Conservation (phyloP, 2,888 invertebrate species). For the Ferdinandea cuprea region DNA sequence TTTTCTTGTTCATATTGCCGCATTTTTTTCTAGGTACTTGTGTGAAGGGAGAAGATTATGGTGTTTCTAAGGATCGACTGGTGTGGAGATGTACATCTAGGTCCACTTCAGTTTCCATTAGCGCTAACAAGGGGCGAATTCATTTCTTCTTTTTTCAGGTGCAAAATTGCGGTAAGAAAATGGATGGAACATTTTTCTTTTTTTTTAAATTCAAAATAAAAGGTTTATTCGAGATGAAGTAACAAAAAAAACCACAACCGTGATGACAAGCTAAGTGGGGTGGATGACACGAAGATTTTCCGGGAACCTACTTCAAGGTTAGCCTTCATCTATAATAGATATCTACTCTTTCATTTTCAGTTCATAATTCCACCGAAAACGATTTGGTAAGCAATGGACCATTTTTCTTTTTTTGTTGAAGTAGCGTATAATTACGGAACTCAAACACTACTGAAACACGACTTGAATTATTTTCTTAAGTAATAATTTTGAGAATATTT, state of each 20-base stretch:
- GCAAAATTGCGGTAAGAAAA: constrained; percentile 58
- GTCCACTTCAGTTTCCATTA: constrained; percentile 69
- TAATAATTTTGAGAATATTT: too few relatives aligned
- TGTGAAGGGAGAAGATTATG: constrained; percentile 14
- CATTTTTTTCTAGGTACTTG: constrained; percentile 2
- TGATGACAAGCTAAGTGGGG: constrained; percentile 47
- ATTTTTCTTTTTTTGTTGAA: too few relatives aligned
- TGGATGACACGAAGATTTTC: constrained; percentile 44
- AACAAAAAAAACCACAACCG: constrained; percentile 22
- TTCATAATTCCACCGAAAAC: too few relatives aligned
- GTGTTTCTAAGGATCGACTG: constrained; percentile 20
- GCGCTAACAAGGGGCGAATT: constrained; percentile 62
- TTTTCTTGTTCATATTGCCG: background rate
- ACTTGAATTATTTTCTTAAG: too few relatives aligned
- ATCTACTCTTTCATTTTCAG: too few relatives aligned
- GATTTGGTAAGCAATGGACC: too few relatives aligned
- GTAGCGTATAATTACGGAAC: too few relatives aligned
- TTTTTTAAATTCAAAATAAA: constrained; percentile 27
- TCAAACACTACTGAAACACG: too few relatives aligned
- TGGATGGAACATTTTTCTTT: constrained; percentile 30
- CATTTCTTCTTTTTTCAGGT: constrained; percentile 62
- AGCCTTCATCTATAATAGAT: too few relatives aligned
- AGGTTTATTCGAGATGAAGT: constrained; percentile 38
- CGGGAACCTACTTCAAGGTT: background rate
- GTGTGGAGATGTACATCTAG: constrained; percentile 32